Conservation (phyloP, 2,113 vertebrate species). For the Oreotrochilus melanogaster region DNA sequence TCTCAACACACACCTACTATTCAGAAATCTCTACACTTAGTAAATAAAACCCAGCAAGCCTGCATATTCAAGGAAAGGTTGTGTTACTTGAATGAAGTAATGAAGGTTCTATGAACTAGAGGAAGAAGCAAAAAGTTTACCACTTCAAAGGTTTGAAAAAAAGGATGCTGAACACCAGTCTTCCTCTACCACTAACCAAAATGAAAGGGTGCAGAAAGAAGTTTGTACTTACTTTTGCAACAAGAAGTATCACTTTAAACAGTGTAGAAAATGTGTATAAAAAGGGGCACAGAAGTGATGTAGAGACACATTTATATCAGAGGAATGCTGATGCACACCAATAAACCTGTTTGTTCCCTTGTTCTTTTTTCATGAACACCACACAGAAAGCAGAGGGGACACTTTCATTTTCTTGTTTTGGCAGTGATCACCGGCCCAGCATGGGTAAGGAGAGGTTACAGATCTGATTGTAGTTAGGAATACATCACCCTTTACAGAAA, state of each 20-base stretch:
- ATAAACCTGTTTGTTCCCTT: background rate
- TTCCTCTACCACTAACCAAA: background rate
- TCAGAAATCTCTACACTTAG: background rate
- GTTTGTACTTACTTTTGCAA: background rate
- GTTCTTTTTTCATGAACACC: background rate
- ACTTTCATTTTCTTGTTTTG: background rate
- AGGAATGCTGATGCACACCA: background rate
- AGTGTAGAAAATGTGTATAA: accelerated
- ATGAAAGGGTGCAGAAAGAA: background rate
- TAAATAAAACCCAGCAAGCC: background rate
- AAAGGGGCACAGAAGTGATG: background rate
- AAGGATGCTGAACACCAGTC: background rate
- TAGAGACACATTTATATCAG: background rate
- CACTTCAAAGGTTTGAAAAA: background rate
- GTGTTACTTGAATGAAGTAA: background rate
- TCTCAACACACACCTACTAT: background rate
- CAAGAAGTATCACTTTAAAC: background rate
- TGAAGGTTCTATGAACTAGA: background rate
- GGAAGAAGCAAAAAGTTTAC: background rate
- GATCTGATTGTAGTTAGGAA: background rate
- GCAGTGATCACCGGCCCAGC: background rate
- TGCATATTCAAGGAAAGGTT: background rate
- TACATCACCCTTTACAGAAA: background rate
- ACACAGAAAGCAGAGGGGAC: background rate
- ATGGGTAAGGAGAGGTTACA: background rate